phyloP scores from a whole-genome alignment of 1,140 invertebrate species.

The Bombus vancouverensis region DNA sequence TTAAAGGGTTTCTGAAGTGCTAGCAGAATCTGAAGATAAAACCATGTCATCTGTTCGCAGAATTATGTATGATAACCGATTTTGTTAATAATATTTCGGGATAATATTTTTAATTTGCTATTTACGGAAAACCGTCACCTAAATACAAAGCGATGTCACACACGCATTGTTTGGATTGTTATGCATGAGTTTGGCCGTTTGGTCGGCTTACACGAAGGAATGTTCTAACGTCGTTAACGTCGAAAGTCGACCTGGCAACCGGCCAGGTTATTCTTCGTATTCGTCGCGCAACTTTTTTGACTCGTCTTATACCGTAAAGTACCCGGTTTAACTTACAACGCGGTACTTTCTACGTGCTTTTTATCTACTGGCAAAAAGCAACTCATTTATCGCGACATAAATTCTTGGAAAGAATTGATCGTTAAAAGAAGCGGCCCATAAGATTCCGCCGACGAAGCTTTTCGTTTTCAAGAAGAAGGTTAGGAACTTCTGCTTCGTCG shows the following conservation, averaged over 20 bases:
- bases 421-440: background rate
- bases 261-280: constrained; percentile 57
- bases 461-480: background rate
- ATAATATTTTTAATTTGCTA: background rate
- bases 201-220: constrained; percentile 48
- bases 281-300: constrained; percentile 28
- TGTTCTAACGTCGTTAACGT: constrained; percentile 66
- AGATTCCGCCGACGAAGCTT: background rate
- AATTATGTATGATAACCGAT: too few species aligned
- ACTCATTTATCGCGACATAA: background rate
- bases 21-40: too few species aligned
- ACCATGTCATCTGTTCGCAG: too few species aligned
- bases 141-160: too few species aligned
- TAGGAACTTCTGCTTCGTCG: background rate
- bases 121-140: too few species aligned
- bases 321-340: background rate
- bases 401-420: background rate
- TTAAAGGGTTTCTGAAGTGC: too few species aligned
- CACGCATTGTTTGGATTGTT: too few species aligned
- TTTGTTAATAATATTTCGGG: background rate
- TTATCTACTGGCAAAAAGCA: background rate
- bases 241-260: constrained; percentile 32
- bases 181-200: constrained; percentile 1
- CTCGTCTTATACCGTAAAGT: background rate
- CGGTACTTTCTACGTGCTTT: background rate